Percentiles rank a stretch among this genome's conserved stretches.
Evolutionary conservation across 2,888 invertebrate genomes (phyloP).

Genomic region (Glyphotaelius pellucidus): DNA sequence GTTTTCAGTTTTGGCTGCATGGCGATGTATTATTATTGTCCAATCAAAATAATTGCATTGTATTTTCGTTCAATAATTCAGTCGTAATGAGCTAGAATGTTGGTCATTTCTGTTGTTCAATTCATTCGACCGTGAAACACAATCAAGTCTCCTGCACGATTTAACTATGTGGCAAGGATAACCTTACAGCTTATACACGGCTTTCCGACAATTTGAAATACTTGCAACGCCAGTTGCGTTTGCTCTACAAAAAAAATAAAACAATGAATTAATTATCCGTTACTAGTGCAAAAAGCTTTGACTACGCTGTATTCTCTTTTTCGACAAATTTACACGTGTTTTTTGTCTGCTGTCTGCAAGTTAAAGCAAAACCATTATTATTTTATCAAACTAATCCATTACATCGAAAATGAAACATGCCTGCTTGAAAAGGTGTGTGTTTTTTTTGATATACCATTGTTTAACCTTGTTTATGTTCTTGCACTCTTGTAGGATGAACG

Average conservation of each 20-base stretch:
- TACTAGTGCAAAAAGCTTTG: neutral
- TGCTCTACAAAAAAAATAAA: neutral
- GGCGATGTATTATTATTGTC: neutral
- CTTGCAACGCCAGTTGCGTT: neutral
- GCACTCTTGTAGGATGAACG: neutral
- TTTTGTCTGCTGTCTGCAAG: neutral
- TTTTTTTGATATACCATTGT: neutral
- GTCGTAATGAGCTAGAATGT: slow-evolving; percentile 3
- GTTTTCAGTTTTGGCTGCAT: neutral
- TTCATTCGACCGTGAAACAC: slow-evolving; percentile 13
- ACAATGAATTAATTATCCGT: neutral
- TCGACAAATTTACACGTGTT: neutral
- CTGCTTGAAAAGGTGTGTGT: neutral
- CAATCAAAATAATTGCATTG: neutral
- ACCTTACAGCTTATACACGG: neutral
- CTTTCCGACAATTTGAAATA: neutral
- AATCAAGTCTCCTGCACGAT: slow-evolving; percentile 9
- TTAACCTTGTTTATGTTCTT: neutral
- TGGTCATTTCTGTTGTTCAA: slow-evolving; percentile 15
- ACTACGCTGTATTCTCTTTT: neutral
- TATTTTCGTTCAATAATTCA: neutral
- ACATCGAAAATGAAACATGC: neutral
- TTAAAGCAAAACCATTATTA: neutral
- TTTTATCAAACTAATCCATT: neutral
- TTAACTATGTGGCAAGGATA: slow-evolving; percentile 15